Base-by-base conservation (phyloP, 2,888 invertebrate species). In the Dioctria linearis region DNA sequence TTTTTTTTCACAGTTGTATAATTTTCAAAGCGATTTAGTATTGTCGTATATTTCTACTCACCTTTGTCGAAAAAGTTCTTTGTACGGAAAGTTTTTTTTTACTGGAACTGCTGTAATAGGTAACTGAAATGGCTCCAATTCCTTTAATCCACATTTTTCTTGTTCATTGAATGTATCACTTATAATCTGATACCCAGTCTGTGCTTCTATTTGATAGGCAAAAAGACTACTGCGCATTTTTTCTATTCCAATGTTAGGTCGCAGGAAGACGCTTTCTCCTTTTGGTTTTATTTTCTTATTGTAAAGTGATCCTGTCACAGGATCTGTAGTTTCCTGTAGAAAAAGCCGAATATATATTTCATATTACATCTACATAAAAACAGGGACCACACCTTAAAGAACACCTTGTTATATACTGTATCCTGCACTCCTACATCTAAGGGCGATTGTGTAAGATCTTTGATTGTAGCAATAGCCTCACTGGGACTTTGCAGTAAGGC, bases 401-500 rank as follows among this genome's bases (percentile, higher is more conserved):
- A 92, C 25, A 91, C 88, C 66, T 89, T 90, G 85, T 91, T 92
- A 84, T 93, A 93, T 0, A 91, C 90, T 3, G 91, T 90, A 66
- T 92, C 91, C 86, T 93, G 92, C 3, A 92, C 90, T 4, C 90
- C 92, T 61, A 92, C 87, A 65, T 88, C 87, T 85, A 93, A 87
- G 2, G 91, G 91, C 2, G 92, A 92, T 82, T 87, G 88, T 1
- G 90, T 86, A n/a, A 93, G 88, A 86, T 93, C 92, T 3, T 86
- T 88, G 76, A 92, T 86, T 13, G 91, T 90, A 80, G 87, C 89
- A 79, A 93, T 89, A 25, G 92, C 90, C 84, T 90, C 87, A 86
- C 92, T 92, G n/a, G 93, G 92, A 83, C 91, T 90, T 87, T 93
- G 92, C 83, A 93, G 87, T 81, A 93, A 88, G 11, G 92, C 91